Percentiles rank a stretch among this genome's conserved stretches.
phyloP scores from a whole-genome alignment of 2,797 vertebrate species.

The Oceanodroma leucorhoa region DNA sequence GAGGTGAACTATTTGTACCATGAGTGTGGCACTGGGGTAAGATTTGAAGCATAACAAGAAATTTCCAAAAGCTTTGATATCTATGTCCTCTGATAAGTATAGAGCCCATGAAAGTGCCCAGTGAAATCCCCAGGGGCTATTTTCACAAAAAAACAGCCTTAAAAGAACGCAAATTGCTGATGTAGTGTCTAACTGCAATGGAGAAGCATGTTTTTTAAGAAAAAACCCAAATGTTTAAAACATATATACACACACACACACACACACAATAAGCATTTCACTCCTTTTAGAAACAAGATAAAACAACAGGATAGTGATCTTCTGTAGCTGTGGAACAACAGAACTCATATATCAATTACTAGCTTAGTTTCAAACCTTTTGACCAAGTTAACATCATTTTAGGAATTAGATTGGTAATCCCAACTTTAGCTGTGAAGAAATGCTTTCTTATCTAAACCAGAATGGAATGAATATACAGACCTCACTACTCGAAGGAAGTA shows the following conservation, averaged over 20 bases:
- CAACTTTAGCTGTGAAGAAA: not conserved
- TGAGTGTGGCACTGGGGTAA: not conserved
- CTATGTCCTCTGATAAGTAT: not conserved
- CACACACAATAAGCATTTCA: not conserved
- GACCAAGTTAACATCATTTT: not conserved
- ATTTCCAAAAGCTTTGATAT: not conserved
- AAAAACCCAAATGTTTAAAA: not conserved
- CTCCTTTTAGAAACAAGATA: not conserved
- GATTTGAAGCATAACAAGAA: not conserved
- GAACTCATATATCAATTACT: not conserved
- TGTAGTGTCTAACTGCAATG: not conserved
- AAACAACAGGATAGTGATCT: not conserved
- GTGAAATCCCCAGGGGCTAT: not conserved
- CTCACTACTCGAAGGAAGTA: not conserved
- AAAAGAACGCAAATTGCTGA: not conserved
- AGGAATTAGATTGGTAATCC: not conserved
- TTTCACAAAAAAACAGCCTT: not conserved
- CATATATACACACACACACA: not conserved
- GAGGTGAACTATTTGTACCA: not conserved
- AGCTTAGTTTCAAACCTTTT: not conserved
- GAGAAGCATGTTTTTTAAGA: not conserved
- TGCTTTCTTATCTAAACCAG: not conserved
- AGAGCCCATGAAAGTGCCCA: not conserved
- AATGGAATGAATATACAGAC: not conserved
- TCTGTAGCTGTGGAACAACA: not conserved